These are phyloP conservation scores for Nesometra sesokonis DNA, from an alignment of 35 echinoderm and acorn worm genomes.

Conservation along the genomic window DNA sequence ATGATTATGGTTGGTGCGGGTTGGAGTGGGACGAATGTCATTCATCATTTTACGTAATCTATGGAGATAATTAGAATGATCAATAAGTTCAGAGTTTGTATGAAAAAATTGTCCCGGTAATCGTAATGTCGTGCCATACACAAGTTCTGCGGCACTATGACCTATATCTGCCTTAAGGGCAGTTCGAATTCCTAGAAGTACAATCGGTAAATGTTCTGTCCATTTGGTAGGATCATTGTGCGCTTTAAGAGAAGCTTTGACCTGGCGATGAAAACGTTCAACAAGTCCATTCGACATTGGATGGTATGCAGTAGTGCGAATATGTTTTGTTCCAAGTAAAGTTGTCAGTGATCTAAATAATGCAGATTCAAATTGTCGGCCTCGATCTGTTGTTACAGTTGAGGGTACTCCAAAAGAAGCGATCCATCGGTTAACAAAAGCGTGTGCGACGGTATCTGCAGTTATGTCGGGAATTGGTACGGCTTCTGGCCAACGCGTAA, in stretches of 20 bases:
- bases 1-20: too few relatives aligned
- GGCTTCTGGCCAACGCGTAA: conserved; percentile 9
- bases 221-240: neutral
- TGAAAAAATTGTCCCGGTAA: conserved; percentile 35
- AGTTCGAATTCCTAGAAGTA: conserved; percentile 31
- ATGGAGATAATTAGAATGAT: too few relatives aligned
- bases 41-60: too few relatives aligned
- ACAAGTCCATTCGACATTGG: conserved; percentile 24
- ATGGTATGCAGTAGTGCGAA: conserved; percentile 27
- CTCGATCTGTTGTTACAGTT: conserved; percentile 8
- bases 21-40: too few relatives aligned
- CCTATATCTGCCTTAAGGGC: conserved; percentile 21
- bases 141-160: conserved; percentile 31
- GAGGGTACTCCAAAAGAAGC: neutral
- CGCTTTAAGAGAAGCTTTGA: conserved; percentile 39
- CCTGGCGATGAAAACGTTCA: conserved; percentile 41
- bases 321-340: conserved; percentile 9
- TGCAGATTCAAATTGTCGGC: conserved; percentile 14
- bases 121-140: conserved; percentile 38
- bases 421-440: conserved; percentile 17
- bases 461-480: conserved; percentile 3
- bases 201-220: conserved; percentile 32
- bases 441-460: neutral
- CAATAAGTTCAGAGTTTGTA: neutral
- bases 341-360: neutral